phyloP scores from a whole-genome alignment of 2,888 invertebrate species.

The Arctia plantaginis region DNA sequence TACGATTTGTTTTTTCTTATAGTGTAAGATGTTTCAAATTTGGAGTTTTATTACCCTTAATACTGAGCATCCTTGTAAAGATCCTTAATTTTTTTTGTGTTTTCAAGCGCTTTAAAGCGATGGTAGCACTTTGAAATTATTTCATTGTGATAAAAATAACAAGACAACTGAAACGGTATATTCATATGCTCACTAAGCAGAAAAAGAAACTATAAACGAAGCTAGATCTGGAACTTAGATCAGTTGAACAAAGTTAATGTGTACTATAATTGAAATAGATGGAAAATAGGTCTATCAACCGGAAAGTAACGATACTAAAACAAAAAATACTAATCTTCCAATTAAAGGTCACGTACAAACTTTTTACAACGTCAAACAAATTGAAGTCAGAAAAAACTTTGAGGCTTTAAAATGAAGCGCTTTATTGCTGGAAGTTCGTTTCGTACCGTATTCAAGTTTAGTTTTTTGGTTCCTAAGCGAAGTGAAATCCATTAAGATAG shows the following conservation, averaged over 20 bases:
- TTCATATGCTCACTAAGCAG: not conserved
- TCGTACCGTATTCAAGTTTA: conserved; percentile 63
- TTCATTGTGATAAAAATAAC: not conserved
- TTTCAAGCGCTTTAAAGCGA: conserved; percentile 33
- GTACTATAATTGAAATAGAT: not conserved
- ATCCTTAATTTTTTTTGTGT: conserved; percentile 9
- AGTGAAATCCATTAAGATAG: conserved; percentile 75
- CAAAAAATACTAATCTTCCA: conserved; percentile 23
- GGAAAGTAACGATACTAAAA: not conserved
- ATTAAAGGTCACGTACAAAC: conserved; percentile 33
- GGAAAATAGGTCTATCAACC: not conserved
- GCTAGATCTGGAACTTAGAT: not conserved
- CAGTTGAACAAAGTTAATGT: not conserved
- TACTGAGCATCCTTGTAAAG: conserved; percentile 56
- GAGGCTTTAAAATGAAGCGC: conserved; percentile 46
- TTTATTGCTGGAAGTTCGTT: conserved; percentile 47
- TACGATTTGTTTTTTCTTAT: conserved; percentile 30
- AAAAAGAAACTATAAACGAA: not conserved
- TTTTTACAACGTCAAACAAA: conserved; percentile 37
- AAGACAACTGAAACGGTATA: not conserved
- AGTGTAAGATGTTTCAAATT: conserved; percentile 55
- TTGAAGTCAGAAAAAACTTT: conserved; percentile 34
- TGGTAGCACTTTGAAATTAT: not conserved
- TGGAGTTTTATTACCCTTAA: conserved; percentile 71
- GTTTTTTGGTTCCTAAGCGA: conserved; percentile 68